Evolutionary conservation across 2,797 vertebrate species (phyloP), one percentile per base, ranked within the genome.

Genomic region (Rhynchotus rufescens): DNA sequence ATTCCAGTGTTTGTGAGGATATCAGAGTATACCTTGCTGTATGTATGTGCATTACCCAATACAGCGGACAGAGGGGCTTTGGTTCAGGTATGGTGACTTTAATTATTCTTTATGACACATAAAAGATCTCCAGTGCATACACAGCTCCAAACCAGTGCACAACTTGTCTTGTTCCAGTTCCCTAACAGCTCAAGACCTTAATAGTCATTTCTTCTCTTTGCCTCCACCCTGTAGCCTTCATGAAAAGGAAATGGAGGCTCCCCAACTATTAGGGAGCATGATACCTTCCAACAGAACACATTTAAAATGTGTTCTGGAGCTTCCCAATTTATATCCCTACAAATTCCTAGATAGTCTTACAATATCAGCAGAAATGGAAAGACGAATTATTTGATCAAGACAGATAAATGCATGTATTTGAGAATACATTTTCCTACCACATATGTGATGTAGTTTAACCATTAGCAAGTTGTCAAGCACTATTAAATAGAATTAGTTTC

Each of bases 401-500:
- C 44, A 76, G 82, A 93, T 25, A 88, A 90, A 95, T 93, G 92
- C 42, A 49, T 94, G 83, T 95, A 93, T 88, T 93, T 96, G 81
- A 90, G 88, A 88, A 84, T 72, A 71, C 88, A 84, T 92, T 94
- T 93, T 93, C 91, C 87, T 93, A 88, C 86, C 84, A 88, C 92
- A 94, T 94, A 90, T 95, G 94, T 90, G 86, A 93, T 95, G 92
- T 49, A 88, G 72, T 93, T 93, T 79, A 80, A 96, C 81, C 90
- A 96, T 96, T 95, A 93, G 64, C 91, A 94, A 96, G 89, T 91
- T 92, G 88, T 73, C 86, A 86, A 84, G 72, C 54, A 12, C 74
- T 97, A 96, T 95, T 73, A 95, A 97, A 96, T 89, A 80, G 95
- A 97, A 90, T 84, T 94, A 92, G 75, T 92, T 71, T 97, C 89